A percentile compares a stretch with the other conserved stretches of the same genome.
These are phyloP conservation scores for Apantesis nais DNA, from an alignment of 2,888 invertebrate species.

Conservation along the genomic window DNA sequence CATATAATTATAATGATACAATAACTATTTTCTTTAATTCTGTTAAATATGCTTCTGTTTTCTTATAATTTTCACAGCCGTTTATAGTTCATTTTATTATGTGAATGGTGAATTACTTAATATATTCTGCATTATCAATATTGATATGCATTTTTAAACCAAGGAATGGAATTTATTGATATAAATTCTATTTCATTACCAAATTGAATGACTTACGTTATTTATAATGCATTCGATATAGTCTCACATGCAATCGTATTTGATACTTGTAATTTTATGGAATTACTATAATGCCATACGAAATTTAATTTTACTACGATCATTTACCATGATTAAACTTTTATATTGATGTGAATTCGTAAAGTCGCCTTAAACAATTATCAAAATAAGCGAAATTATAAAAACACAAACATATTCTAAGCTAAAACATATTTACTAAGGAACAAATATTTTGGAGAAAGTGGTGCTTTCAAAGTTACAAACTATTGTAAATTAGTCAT, in stretches of 20 bases:
- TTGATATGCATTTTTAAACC: neutral
- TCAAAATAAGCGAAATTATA: neutral
- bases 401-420: slow-evolving; percentile 9
- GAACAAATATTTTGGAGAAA: slow-evolving; percentile 42
- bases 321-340: neutral
- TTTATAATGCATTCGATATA: neutral
- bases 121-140: neutral
- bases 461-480: slow-evolving; percentile 32
- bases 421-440: slow-evolving; percentile 44
- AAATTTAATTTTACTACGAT: neutral
- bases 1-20: slow-evolving; percentile 13
- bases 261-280: neutral
- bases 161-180: neutral
- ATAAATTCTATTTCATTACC: neutral
- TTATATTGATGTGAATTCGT: neutral
- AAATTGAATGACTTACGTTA: neutral
- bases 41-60: neutral
- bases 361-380: neutral
- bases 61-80: neutral
- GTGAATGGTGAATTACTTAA: neutral
- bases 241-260: neutral
- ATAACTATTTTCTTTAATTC: slow-evolving; percentile 2
- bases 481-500: neutral
- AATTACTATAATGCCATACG: neutral
- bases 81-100: neutral